Base-by-base conservation (phyloP, 2,113 vertebrate genomes). In the Podarcis muralis region DNA sequence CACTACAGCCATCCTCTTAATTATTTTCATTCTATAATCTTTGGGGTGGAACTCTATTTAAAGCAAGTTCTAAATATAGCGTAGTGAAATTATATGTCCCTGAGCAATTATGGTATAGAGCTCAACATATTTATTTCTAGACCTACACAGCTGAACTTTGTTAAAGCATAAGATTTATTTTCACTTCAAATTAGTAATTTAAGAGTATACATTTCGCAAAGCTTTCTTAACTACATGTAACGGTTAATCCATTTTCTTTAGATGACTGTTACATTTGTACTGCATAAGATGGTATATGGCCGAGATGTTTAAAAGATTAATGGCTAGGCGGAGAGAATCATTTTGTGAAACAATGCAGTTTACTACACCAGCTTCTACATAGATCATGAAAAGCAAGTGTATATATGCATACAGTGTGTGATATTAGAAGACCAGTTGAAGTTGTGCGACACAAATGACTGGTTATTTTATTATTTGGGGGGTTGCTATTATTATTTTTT, bases 1-100 rank as follows among this genome's bases (percentile, higher is more conserved):
- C 86, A 27, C 35, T 1, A 66, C n/a, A 57, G 69, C 7, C 89
- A 88, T 81, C 86, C 81, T 4, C 78, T 91, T 84, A 92, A 15
- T 0, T 13, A 87, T 87, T 77, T 57, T 88, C 76, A 89, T 27
- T 81, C 79, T 92, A 92, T 85, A 87, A 12, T 91, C 13, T 93
- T 90, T 87, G 62, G 16, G 9, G 16, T 91, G 83, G 69, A 91
- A 62, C 79, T 91, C 75, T 90, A 53, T 88, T 90, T 6, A 68
- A 92, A 93, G 92, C 93, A 62, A 83, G 1, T 25, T 84, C 83
- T 94, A 92, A 93, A 95, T 85, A 86, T 89, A 95, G 16, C 37
- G 78, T 83, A 87, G 74, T 91, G 92, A 95, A 93, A 85, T 90
- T 83, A 90, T 89, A 93, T 90, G 88, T 89, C 90, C 92, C 88